Evolutionary conservation across 2,113 vertebrate genomes (phyloP), one percentile per base, ranked within the genome.

Genomic region (Pterocles orientalis): DNA sequence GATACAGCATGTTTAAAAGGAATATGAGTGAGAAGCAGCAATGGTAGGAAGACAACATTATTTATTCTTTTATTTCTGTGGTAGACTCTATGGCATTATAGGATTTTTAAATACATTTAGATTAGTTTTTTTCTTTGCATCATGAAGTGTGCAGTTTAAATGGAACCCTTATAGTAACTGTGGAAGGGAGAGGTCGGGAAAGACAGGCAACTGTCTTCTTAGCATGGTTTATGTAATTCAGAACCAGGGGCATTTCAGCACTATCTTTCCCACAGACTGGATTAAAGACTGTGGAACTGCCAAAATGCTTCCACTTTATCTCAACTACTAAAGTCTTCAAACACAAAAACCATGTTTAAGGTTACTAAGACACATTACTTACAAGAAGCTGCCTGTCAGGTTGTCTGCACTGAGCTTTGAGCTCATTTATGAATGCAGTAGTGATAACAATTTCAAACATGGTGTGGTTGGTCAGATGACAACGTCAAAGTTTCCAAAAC

Each of bases 311-410:
- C 50, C 68, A 70, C 41, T 93, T 92, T 88, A 94, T 95, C 86
- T 83, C 71, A 81, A 14, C 61, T 88, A 81, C 76, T 88, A 77
- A 88, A 86, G 58, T 70, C 62, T 92, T 97, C 88, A 86, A 86
- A 95, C 88, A 41, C 31, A 72, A 95, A 95, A 89, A 28, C 33
- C 89, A 72, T 94, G 81, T 94, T 96, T 95, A 95, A 92, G 73
- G 70, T 94, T 94, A 89, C 84, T 91, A 85, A 91, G 86, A 85
- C 73, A 89, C 62, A 90, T 20, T 77, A 90, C 89, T 92, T 95
- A 66, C 89, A 94, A 95, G 93, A 82, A 93, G 31, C 93, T 96
- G 78, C 20, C 89, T 94, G 84, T 94, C 94, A 92, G 66, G 62
- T 87, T 90, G 78, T 92, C 89, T 91, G 65, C 50, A 45, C 48